A percentile compares a stretch with the other conserved stretches of the same genome.
Conservation (phyloP, 53 echinoderm and acorn worm species). For the Astropecten irregularis region DNA sequence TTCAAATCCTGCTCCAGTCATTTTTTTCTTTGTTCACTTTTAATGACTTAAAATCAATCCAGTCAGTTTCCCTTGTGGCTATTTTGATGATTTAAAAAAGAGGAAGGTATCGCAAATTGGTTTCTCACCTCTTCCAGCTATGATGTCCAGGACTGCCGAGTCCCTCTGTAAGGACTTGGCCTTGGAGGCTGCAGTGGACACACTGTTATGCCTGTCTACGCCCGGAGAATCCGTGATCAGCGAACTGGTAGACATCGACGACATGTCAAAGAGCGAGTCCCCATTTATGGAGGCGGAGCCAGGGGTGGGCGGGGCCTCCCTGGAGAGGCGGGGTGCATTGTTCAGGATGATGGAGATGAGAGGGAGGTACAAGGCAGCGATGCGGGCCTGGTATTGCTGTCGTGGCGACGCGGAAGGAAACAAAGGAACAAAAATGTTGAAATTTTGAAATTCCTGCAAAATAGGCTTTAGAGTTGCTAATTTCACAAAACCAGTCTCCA, state of each 20-base stretch:
- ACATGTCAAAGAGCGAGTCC: conserved; percentile 64
- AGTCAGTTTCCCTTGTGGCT: too few relatives aligned
- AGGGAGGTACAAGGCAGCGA: conserved; percentile 91
- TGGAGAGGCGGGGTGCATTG: conserved; percentile 78
- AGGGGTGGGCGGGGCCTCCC: conserved; percentile 70
- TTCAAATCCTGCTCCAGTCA: too few relatives aligned
- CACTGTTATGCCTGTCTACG: conserved; percentile 76
- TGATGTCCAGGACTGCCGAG: conserved; percentile 89
- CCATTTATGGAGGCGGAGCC: conserved; percentile 55
- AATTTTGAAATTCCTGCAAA: neutral
- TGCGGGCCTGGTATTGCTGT: conserved; percentile 90
- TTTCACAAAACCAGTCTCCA: too few relatives aligned
- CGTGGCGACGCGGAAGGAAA: conserved; percentile 26
- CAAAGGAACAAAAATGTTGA: neutral
- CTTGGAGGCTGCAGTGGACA: conserved; percentile 67
- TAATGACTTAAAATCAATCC: too few relatives aligned
- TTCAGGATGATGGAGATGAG: conserved; percentile 91
- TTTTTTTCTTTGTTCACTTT: too few relatives aligned
- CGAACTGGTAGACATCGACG: conserved; percentile 6
- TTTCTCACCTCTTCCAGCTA: conserved; percentile 94
- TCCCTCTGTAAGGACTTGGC: conserved; percentile 85
- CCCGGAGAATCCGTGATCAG: conserved; percentile 48
- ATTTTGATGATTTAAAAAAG: too few relatives aligned
- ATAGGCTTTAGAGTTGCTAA: too few relatives aligned
- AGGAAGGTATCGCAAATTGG: too few relatives aligned